Conservation (phyloP, 2,797 vertebrate genomes). For the Bradypodion ventrale region DNA sequence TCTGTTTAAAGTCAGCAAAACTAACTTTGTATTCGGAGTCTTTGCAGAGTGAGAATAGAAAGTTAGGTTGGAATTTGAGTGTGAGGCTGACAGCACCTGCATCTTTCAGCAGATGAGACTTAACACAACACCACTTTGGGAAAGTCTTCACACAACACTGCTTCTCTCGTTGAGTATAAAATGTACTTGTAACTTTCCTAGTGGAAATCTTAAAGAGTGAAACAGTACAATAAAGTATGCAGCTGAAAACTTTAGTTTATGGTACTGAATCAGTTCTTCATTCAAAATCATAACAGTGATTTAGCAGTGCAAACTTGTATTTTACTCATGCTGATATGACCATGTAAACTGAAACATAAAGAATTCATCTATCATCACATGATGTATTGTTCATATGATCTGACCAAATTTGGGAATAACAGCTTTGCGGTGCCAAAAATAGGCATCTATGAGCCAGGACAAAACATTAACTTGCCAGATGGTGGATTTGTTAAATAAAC, state of each 20-base stretch:
- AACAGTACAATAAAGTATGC: not conserved
- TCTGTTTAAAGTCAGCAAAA: not conserved
- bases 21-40: not conserved
- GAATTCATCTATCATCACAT: not conserved
- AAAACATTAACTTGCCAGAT: not conserved
- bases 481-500: not conserved
- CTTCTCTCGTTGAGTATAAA: not conserved
- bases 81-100: not conserved
- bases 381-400: not conserved
- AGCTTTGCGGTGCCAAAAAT: no score
- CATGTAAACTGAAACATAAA: not conserved
- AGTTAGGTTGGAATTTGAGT: not conserved
- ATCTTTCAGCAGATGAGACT: not conserved
- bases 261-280: not conserved
- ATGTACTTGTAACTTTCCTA: not conserved
- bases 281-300: not conserved
- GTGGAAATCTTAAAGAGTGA: not conserved
- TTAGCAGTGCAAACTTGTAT: not conserved
- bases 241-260: no score
- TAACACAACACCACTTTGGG: not conserved
- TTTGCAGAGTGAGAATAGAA: not conserved
- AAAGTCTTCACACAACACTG: not conserved
- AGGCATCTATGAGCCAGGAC: no score
- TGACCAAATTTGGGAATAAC: not conserved
- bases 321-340: not conserved